Evolutionary conservation across 2,797 vertebrate genomes (phyloP).

Genomic region (Spea hammondii): DNA sequence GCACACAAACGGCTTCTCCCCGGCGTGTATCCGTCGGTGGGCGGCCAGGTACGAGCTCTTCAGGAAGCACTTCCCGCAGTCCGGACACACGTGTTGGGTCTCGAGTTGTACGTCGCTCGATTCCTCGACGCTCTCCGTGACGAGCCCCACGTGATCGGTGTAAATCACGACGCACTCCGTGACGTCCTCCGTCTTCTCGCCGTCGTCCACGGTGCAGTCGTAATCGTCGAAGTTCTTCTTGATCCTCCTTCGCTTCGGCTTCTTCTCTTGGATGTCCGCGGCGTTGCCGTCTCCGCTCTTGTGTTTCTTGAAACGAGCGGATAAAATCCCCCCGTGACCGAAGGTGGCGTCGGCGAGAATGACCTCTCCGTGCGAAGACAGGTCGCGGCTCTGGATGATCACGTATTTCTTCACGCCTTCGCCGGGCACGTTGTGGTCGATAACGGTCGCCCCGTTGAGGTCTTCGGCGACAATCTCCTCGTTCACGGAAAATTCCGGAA

Average conservation of each 20-base stretch:
- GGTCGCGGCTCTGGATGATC: not conserved
- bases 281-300: not conserved
- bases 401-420: not conserved
- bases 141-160: not conserved
- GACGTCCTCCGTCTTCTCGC: not conserved
- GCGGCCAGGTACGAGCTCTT: conserved; percentile 22
- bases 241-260: not conserved
- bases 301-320: not conserved
- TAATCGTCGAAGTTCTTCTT: not conserved
- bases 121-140: not conserved
- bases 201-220: not conserved
- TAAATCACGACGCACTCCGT: not conserved
- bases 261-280: not conserved
- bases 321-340: not conserved
- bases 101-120: not conserved
- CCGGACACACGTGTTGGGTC: conserved; percentile 6
- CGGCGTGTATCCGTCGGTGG: conserved; percentile 26
- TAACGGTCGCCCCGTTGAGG: not conserved
- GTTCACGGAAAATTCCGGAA: not conserved
- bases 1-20: conserved; percentile 27
- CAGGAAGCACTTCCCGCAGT: conserved; percentile 30
- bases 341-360: not conserved
- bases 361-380: not conserved
- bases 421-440: not conserved
- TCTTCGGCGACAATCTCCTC: not conserved